Evolutionary conservation across 2,888 invertebrate genomes (phyloP), one percentile per base, ranked within the genome.

Genomic region (Muscina levida): DNA sequence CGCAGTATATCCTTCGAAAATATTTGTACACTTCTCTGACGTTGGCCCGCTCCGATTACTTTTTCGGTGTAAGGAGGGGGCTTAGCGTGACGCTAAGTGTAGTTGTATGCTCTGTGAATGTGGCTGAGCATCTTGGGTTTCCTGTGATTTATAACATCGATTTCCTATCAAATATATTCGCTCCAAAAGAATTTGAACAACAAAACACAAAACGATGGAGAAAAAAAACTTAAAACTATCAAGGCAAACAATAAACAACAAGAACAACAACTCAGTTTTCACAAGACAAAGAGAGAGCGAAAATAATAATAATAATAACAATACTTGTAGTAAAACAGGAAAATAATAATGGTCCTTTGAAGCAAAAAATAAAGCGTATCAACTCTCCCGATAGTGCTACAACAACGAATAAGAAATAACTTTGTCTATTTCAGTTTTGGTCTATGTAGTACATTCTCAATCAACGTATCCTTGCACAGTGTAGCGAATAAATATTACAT

Each of bases 111-210:
- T n/a, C 51, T 1, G 22, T 13, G 56, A 37, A 53, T 62, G 19
- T 42, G n/a, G 56, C 31, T 62, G 42, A 53, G 68, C 26, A 71
- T 42, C 53, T 77, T 56, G 72, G 66, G 62, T 71, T 79, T 76
- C 44, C 77, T 79, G 72, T 83, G 84, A 84, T 84, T 84, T 84
- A 84, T 79, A 82, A 82, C 83, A 78, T 83, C 77, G 83, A 83
- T 84, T 84, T 83, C 82, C 82, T 81, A 79, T 82, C 81, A 83
- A 79, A 82, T 76, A 65, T 73, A 44, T 72, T 76, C 48, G 42
- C 15, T 42, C 19, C 13, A 39, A 59, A 74, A 65, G 66, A 31
- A 73, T 65, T 11, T 53, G 13, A 22, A 77, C 31, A 70, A 53
- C 53, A 46, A 68, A 68, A 72, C 42, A 62, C 39, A 15, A 62